Base-by-base conservation (phyloP, 2,888 invertebrate species). In the Rhodophaea formosa region DNA sequence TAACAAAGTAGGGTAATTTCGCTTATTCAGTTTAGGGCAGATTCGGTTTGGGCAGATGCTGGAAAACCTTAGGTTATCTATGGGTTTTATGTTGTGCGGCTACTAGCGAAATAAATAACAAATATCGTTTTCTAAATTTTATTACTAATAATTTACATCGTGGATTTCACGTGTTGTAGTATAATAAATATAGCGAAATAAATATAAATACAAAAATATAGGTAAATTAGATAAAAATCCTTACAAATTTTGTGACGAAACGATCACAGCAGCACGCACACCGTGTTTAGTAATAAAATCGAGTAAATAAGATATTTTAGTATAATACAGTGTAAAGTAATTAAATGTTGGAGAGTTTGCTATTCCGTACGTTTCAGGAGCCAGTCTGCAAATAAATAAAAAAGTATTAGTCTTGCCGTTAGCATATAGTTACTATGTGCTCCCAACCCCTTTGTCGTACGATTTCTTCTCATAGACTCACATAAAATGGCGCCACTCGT, bases 121-220 rank as follows among this genome's bases (percentile, higher is more conserved):
- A 5, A 2, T 12, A 8, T 39, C 12, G 12, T 14, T 5, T 51
- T 32, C 14, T 14, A 35, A 12, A 1, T 51, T 51, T 51, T 51
- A 51, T 17, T 35, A 35, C 51, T 16, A 51, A 51, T 35, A 51
- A 51, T 51, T 51, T 51, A 39, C 51, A 51, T 35, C 35, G 51
- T 51, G 14, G 29, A 12, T 3, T n/a, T 46, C 46, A 46, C 46
- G 46, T 29, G 23, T 32, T 32, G 30, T 15, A 49, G 32, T 49
- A 49, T 3, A 49, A 51, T 51, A 51, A 35, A 63, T 61, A 62
- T 60, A 68, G 61, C 61, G 64, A 69, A 71, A 75, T 71, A 77
- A 72, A 74, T 73, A 70, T 67, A 59, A 71, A 55, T 45, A 55
- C 64, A 67, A 62, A 67, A 68, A 70, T 62, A 68, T 64, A 66